phyloP scores from a whole-genome alignment of 2,888 invertebrate genomes.

The Meiosimyza platycephala region DNA sequence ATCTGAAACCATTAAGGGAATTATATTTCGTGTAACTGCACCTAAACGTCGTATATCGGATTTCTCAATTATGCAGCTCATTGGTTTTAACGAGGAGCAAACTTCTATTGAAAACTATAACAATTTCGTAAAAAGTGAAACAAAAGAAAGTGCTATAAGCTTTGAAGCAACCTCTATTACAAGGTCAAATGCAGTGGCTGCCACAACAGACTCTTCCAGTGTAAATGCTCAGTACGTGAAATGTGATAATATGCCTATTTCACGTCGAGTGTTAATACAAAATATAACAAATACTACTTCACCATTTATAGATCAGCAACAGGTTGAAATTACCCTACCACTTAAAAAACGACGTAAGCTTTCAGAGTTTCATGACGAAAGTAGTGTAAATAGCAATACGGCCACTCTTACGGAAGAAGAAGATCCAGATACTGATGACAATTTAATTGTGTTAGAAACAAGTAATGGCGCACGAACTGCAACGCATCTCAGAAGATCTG shows the following conservation, averaged over 20 bases:
- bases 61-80: conserved; percentile 3
- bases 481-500: no score
- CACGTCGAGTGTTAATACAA: conserved; percentile 11
- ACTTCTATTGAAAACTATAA: no score
- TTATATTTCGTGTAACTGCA: neutral
- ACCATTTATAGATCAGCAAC: conserved; percentile 16
- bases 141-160: no score
- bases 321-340: conserved; percentile 22
- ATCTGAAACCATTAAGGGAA: neutral
- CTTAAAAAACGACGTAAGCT: conserved; percentile 35
- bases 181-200: no score
- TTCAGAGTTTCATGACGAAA: conserved; percentile 34
- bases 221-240: neutral
- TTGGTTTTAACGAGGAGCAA: neutral
- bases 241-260: conserved; percentile 13
- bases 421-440: conserved; percentile 11
- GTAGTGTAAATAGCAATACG: conserved; percentile 8
- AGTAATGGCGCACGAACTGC: no score
- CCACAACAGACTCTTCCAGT: neutral
- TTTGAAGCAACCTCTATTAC: no score
- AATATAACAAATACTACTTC: conserved; percentile 1
- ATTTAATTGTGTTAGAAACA: neutral
- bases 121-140: no score
- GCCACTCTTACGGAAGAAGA: conserved; percentile 17
- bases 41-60: conserved; percentile 11